These are phyloP conservation scores for Lanius ludovicianus DNA, from an alignment of 2,113 vertebrate species.

Conservation along the genomic window DNA sequence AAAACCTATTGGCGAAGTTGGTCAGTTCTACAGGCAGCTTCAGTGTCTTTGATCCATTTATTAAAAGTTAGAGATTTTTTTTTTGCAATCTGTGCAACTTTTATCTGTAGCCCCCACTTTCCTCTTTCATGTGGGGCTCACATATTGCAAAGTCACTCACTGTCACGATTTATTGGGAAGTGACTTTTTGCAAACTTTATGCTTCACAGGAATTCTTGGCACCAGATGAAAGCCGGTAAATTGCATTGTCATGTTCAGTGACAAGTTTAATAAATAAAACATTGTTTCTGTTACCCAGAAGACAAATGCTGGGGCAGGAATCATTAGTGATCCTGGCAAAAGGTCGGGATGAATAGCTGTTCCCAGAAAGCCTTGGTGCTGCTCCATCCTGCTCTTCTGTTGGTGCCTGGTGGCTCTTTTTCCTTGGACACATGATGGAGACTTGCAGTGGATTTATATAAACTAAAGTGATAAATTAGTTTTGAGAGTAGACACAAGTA, in stretches of 20 bases:
- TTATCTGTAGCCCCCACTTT: background rate
- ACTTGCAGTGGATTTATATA: background rate
- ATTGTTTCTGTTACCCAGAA: conserved; percentile 50
- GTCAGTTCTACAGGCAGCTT: background rate
- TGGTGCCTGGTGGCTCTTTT: background rate
- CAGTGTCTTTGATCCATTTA: background rate
- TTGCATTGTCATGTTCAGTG: conserved; percentile 59
- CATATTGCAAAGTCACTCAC: background rate
- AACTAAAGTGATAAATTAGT: background rate
- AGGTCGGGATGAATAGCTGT: background rate
- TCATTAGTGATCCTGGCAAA: background rate
- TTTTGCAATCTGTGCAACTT: background rate
- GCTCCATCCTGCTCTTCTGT: background rate
- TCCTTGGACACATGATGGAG: background rate
- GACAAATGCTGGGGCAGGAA: conserved; percentile 31
- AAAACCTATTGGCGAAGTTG: background rate
- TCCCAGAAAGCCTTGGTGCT: background rate
- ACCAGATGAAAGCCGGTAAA: conserved; percentile 59
- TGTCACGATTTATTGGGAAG: background rate
- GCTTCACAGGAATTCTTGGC: conserved; percentile 47
- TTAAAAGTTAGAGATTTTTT: background rate
- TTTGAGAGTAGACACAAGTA: background rate
- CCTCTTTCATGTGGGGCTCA: background rate
- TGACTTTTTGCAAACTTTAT: conserved; percentile 26
- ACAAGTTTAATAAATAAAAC: conserved; percentile 64